Percentiles rank a stretch among this genome's conserved stretches.
phyloP scores from a whole-genome alignment of 2,113 vertebrate species.

The Labeo catla region DNA sequence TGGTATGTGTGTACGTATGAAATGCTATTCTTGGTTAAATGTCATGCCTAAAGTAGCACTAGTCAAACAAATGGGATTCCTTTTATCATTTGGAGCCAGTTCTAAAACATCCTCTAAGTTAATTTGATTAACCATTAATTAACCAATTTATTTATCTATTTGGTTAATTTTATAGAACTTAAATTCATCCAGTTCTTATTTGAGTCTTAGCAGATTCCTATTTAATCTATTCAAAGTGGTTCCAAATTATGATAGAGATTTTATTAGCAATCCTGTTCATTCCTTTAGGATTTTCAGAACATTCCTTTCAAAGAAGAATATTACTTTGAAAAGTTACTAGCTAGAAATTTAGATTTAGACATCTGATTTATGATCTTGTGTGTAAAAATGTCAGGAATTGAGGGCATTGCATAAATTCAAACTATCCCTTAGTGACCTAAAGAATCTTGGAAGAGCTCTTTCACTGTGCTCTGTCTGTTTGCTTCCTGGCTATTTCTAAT shows the following conservation, averaged over 20 bases:
- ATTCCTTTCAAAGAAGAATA: not conserved
- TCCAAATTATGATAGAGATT: not conserved
- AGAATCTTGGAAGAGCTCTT: not conserved
- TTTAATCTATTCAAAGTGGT: not conserved
- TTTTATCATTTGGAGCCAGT: not conserved
- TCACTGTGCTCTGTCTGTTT: not conserved
- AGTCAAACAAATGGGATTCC: not conserved
- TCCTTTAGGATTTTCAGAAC: not conserved
- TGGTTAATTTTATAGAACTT: not conserved
- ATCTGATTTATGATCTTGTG: not conserved
- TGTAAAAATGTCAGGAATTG: not conserved
- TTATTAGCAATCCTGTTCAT: not conserved
- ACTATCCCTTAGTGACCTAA: conserved; percentile 4
- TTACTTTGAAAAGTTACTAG: not conserved
- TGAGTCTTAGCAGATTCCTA: not conserved
- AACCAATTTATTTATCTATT: not conserved
- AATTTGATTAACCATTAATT: too few relatives aligned
- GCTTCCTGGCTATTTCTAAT: not conserved
- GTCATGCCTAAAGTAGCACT: not conserved
- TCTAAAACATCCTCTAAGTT: not conserved
- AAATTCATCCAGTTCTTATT: not conserved
- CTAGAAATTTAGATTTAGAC: not conserved
- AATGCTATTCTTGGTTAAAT: not conserved
- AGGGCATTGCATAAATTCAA: not conserved
- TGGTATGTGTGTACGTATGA: not conserved